These are phyloP conservation scores for Dryadula phaetusa DNA, from an alignment of 2,888 invertebrate species.

Conservation along the genomic window DNA sequence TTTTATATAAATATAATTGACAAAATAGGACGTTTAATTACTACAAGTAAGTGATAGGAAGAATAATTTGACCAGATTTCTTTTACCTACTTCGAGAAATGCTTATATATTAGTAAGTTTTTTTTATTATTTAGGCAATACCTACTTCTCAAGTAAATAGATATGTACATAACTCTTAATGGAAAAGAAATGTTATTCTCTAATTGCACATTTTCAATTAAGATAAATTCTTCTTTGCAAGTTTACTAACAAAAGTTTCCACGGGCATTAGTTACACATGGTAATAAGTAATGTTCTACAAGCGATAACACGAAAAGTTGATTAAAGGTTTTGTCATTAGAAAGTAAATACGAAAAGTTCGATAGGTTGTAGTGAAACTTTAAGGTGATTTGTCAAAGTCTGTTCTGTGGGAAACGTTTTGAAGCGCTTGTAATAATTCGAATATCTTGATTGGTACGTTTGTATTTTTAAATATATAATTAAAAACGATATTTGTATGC, in stretches of 20 bases:
- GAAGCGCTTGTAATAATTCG: too few species aligned
- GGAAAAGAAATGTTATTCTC: not conserved
- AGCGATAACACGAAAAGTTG: not conserved
- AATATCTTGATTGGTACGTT: not conserved
- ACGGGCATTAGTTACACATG: not conserved
- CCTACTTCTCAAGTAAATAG: too few species aligned
- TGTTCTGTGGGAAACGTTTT: not conserved
- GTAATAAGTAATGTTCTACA: slow-evolving; percentile 12
- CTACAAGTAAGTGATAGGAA: too few species aligned
- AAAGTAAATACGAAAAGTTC: slow-evolving; percentile 13
- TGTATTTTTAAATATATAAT: not conserved
- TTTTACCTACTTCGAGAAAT: too few species aligned
- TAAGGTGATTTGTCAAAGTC: slow-evolving; percentile 7
- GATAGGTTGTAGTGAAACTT: slow-evolving; percentile 17
- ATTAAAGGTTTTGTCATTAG: slow-evolving; percentile 13
- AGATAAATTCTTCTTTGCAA: not conserved
- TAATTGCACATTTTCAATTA: not conserved
- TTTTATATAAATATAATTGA: too few species aligned
- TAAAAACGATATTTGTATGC: not conserved
- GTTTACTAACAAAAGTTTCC: not conserved
- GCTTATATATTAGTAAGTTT: too few species aligned
- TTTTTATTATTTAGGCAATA: too few species aligned
- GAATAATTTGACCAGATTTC: too few species aligned
- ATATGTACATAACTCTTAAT: not conserved
- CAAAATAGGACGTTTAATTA: too few species aligned